Evolutionary conservation across 1,140 invertebrate species (phyloP).

Genomic region (Cherax destructor): DNA sequence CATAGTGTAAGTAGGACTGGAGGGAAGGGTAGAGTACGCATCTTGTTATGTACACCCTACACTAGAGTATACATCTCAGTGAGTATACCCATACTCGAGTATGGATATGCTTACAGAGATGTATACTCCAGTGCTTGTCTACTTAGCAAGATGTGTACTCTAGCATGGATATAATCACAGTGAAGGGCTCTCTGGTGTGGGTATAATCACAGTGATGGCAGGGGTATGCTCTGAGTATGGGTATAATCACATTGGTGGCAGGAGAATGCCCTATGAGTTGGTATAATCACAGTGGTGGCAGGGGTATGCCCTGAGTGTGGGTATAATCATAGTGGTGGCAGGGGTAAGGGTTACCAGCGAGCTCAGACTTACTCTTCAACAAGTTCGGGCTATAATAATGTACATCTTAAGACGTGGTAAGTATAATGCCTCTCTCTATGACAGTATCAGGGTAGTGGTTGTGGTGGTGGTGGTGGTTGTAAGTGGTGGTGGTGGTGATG

Average conservation of each 20-base stretch:
- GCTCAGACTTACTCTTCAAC: background rate
- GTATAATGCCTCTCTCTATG: slow-evolving; percentile 15
- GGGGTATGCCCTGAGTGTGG: background rate
- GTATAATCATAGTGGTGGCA: slow-evolving; percentile 32
- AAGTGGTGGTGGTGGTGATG: background rate
- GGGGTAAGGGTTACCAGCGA: background rate
- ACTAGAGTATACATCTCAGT: too few relatives aligned
- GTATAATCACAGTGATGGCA: too few relatives aligned
- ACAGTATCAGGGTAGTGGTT: slow-evolving; percentile 16
- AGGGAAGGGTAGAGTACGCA: too few relatives aligned
- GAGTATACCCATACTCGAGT: too few relatives aligned
- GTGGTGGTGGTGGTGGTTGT: background rate
- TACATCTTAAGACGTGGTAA: slow-evolving; percentile 16
- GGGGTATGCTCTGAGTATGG: background rate
- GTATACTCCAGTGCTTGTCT: too few relatives aligned
- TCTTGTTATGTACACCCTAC: too few relatives aligned
- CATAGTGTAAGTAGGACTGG: too few relatives aligned
- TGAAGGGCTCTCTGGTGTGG: background rate
- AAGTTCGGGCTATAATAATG: background rate
- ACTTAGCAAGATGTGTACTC: too few relatives aligned
- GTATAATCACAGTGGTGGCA: too few relatives aligned
- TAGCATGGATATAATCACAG: slow-evolving; percentile 22
- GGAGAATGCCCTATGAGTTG: too few relatives aligned
- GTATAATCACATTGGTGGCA: slow-evolving; percentile 32
- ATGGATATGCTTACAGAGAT: too few relatives aligned